phyloP scores from a whole-genome alignment of 1,140 invertebrate genomes.

The Drosophila tropicalis region DNA sequence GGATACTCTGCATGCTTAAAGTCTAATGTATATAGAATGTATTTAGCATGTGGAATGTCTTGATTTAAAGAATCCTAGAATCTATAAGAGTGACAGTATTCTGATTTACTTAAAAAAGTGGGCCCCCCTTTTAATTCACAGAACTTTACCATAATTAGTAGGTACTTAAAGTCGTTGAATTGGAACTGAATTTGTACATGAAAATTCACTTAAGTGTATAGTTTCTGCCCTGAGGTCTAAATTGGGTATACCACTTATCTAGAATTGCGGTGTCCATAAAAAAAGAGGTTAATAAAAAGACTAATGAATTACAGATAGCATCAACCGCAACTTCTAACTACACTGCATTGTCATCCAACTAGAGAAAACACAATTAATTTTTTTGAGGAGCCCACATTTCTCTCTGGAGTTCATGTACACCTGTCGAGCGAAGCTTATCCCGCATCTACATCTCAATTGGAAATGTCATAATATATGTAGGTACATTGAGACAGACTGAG shows the following conservation, averaged over 20 bases:
- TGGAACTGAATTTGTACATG: background rate
- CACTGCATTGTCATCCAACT: conserved; percentile 57
- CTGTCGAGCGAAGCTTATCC: conserved; percentile 37
- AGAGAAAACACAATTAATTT: conserved; percentile 46
- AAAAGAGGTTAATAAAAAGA: conserved; percentile 13
- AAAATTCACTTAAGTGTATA: background rate
- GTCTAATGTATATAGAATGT: conserved; percentile 1
- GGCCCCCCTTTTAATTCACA: background rate
- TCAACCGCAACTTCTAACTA: conserved; percentile 20
- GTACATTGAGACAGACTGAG: background rate
- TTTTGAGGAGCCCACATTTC: conserved; percentile 5
- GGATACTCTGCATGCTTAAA: conserved; percentile 16
- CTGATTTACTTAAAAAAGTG: too few species aligned
- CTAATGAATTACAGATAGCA: conserved; percentile 38
- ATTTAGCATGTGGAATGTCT: too few species aligned
- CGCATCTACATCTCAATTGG: conserved; percentile 61
- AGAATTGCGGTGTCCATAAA: background rate
- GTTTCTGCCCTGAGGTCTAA: background rate
- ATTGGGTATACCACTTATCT: background rate
- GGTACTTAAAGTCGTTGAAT: background rate
- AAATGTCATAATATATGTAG: conserved; percentile 30
- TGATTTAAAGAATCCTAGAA: background rate
- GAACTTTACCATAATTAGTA: background rate
- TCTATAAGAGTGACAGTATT: too few species aligned
- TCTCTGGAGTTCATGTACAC: conserved; percentile 1